phyloP scores from a whole-genome alignment of 2,113 vertebrate species.

The mouse (Mus musculus) region DNA sequence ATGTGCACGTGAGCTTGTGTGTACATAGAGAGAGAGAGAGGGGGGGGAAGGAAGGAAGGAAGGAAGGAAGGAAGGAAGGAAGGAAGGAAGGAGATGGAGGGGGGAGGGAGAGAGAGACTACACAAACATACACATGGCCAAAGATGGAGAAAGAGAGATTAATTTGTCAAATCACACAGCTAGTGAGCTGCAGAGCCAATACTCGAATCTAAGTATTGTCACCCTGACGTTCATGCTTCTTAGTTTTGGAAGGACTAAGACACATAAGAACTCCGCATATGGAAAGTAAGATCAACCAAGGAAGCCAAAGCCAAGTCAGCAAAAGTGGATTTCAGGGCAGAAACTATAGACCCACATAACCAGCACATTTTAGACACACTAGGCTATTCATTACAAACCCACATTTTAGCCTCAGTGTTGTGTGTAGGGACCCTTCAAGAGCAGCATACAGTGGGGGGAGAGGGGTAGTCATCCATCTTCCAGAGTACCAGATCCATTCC shows the following conservation, averaged over 20 bases:
- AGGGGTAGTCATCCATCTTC: not conserved
- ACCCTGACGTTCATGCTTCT: not conserved
- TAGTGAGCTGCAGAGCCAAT: not conserved
- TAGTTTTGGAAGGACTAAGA: not conserved
- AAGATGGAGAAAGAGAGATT: not conserved
- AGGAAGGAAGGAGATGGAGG: too few relatives aligned
- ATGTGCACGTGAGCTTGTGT: too few relatives aligned
- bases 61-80: not conserved
- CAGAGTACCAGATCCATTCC: not conserved
- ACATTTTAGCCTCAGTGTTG: not conserved
- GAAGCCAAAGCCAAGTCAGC: not conserved
- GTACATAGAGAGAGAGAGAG: not conserved
- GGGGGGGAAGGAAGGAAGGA: not conserved
- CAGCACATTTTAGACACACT: not conserved
- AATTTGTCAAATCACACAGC: slow-evolving; percentile 16
- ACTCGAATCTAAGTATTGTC: slow-evolving; percentile 46
- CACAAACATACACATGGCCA: not conserved
- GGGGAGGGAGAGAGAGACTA: not conserved
- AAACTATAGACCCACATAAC: not conserved
- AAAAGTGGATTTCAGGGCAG: not conserved
- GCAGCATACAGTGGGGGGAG: rapidly evolving
- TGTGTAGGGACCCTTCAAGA: not conserved
- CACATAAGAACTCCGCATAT: not conserved
- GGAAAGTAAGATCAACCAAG: not conserved
- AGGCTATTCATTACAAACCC: not conserved